Percentiles rank a stretch among this genome's conserved stretches.
Evolutionary conservation across 2,888 invertebrate genomes (phyloP).

Genomic region (Calliscelio sp.): DNA sequence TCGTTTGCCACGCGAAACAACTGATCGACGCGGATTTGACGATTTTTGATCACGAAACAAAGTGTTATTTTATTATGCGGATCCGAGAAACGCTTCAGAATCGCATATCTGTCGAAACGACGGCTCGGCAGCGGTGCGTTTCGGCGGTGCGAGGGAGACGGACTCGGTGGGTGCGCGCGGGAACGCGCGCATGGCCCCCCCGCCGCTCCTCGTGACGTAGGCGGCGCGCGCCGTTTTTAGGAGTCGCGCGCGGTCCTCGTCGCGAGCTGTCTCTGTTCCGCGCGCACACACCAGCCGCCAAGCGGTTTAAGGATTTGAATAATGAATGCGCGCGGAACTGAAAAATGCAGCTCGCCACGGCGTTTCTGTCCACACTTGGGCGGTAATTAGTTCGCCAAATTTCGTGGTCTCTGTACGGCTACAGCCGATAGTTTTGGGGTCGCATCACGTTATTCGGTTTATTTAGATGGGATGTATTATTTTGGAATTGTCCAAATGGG

Average conservation of each 20-base stretch:
- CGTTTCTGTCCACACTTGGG: conserved; percentile 13
- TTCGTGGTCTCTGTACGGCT: too few relatives aligned
- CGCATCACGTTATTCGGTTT: too few relatives aligned
- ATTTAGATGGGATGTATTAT: too few relatives aligned
- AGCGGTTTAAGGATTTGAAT: conserved; percentile 30
- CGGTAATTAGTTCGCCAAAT: conserved; percentile 9
- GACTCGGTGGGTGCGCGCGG: conserved; percentile 29
- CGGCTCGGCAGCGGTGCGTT: conserved; percentile 9
- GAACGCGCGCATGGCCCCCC: conserved; percentile 62
- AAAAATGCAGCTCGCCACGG: conserved; percentile 35
- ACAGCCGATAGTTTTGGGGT: too few relatives aligned
- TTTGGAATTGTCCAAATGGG: too few relatives aligned
- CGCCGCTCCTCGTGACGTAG: conserved; percentile 66
- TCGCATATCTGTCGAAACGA: too few relatives aligned
- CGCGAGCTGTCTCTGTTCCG: neutral
- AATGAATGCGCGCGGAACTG: conserved; percentile 25
- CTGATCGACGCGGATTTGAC: too few relatives aligned
- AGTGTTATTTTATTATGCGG: too few relatives aligned
- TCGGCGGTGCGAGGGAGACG: conserved; percentile 36
- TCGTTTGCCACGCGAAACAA: too few relatives aligned
- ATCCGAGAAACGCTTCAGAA: too few relatives aligned
- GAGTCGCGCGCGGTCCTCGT: conserved; percentile 22
- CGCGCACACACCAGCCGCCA: conserved; percentile 40
- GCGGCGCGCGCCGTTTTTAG: conserved; percentile 65
- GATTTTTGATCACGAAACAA: too few relatives aligned